Percentiles rank a stretch among this genome's conserved stretches.
Conservation (phyloP, 1,140 invertebrate species). For the Magallana gigas region DNA sequence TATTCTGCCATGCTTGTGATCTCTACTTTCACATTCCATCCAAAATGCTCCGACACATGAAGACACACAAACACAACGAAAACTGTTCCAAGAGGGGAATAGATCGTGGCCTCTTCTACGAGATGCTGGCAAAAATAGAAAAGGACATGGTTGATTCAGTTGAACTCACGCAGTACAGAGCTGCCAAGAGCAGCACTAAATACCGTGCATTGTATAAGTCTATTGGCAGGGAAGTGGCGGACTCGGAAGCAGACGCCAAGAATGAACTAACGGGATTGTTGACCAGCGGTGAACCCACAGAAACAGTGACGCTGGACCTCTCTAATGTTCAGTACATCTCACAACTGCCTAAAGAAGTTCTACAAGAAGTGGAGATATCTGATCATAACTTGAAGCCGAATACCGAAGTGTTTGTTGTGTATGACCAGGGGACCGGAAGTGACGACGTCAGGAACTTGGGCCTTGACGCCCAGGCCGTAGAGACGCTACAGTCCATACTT, state of each 20-base stretch:
- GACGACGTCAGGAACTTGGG: not conserved
- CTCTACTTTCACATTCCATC: conserved; percentile 46
- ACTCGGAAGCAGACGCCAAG: not conserved
- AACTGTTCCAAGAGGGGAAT: conserved; percentile 40
- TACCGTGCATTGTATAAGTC: not conserved
- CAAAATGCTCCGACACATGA: conserved; percentile 50
- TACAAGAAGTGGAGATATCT: conserved; percentile 5
- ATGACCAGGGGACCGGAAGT: not conserved
- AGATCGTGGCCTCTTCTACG: not conserved
- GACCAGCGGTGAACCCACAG: not conserved
- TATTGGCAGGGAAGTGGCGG: not conserved
- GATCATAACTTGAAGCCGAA: conserved; percentile 12
- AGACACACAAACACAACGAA: conserved; percentile 48
- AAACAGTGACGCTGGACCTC: not conserved
- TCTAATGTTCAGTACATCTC: conserved; percentile 6
- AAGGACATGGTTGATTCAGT: not conserved
- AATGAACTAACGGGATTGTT: not conserved
- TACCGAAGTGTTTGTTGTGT: not conserved
- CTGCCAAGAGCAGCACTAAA: conserved; percentile 9
- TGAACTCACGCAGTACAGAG: not conserved
- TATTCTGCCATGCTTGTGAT: conserved; percentile 42
- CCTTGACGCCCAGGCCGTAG: not conserved
- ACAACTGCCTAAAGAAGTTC: not conserved
- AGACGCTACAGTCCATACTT: not conserved
- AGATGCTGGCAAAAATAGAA: not conserved